These are phyloP conservation scores for Nomia melanderi DNA, from an alignment of 1,140 invertebrate species.

Conservation along the genomic window DNA sequence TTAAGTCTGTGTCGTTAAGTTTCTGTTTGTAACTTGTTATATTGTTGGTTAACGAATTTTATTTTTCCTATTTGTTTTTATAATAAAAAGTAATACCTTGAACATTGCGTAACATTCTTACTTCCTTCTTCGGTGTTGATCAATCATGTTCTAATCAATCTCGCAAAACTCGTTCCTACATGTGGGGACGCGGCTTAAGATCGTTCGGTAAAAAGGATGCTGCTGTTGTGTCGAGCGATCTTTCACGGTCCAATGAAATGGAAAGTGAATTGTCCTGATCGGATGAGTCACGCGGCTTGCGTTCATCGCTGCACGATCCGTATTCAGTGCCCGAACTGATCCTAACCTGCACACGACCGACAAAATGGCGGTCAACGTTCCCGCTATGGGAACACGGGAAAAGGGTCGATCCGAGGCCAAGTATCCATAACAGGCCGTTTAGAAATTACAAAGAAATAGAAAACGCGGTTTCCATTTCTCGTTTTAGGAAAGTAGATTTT, in stretches of 20 bases:
- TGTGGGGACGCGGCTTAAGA: not conserved
- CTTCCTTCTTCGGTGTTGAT: not conserved
- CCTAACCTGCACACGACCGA: not conserved
- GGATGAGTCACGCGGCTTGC: conserved; percentile 19
- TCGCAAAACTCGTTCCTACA: too few relatives aligned
- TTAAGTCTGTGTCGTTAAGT: conserved; percentile 30
- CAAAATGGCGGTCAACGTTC: not conserved
- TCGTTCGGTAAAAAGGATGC: not conserved
- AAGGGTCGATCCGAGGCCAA: not conserved
- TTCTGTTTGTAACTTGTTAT: conserved; percentile 32
- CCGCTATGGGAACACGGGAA: not conserved
- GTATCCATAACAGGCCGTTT: not conserved
- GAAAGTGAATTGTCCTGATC: conserved; percentile 26
- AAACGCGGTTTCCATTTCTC: not conserved
- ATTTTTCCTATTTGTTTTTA: conserved; percentile 12
- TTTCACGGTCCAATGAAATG: conserved; percentile 15
- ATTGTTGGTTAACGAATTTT: conserved; percentile 20
- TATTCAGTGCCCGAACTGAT: not conserved
- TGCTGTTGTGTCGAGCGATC: not conserved
- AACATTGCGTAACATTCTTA: not conserved
- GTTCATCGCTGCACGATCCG: not conserved
- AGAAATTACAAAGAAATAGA: not conserved
- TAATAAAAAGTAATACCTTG: conserved; percentile 31
- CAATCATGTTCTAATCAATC: too few relatives aligned
- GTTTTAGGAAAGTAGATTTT: not conserved